Percentiles rank a stretch among this genome's conserved stretches.
These are phyloP conservation scores for Podarcis muralis DNA, from an alignment of 2,113 vertebrate species.

Conservation along the genomic window DNA sequence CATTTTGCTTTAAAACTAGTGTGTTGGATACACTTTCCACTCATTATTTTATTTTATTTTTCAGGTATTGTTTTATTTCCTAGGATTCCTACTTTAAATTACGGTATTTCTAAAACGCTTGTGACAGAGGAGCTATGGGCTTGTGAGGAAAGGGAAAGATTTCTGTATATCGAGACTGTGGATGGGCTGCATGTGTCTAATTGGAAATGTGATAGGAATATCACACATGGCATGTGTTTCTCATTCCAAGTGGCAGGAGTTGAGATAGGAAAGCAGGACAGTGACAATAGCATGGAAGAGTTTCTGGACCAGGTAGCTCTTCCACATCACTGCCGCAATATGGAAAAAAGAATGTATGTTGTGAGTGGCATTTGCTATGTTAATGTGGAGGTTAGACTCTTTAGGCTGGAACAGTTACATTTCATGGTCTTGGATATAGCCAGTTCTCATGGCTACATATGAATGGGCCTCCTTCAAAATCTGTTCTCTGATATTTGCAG, in stretches of 20 bases:
- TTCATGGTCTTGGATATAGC: constrained; percentile 5
- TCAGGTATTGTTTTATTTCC: constrained; percentile 26
- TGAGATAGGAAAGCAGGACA: background rate
- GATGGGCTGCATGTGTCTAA: background rate
- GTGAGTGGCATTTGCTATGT: background rate
- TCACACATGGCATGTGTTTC: fast-evolving
- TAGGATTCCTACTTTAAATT: constrained; percentile 40
- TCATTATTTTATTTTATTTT: constrained; percentile 55
- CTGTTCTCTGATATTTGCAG: background rate
- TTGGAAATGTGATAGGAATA: background rate
- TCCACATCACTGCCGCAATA: background rate
- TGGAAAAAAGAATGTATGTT: constrained; percentile 23
- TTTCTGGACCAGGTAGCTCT: constrained; percentile 1
- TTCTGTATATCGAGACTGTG: background rate
- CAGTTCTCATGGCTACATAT: constrained; percentile 10
- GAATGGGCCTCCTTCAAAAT: background rate
- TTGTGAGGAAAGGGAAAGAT: constrained; percentile 10
- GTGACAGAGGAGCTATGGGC: background rate
- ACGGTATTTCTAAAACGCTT: constrained; percentile 18
- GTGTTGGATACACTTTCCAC: constrained; percentile 13
- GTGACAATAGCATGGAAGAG: background rate
- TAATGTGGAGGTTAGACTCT: constrained; percentile 3
- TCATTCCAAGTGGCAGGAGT: background rate
- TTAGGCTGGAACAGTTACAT: background rate
- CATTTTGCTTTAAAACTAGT: constrained; percentile 32